Conservation (phyloP, 2,888 invertebrate genomes). For the Dioctria linearis region DNA sequence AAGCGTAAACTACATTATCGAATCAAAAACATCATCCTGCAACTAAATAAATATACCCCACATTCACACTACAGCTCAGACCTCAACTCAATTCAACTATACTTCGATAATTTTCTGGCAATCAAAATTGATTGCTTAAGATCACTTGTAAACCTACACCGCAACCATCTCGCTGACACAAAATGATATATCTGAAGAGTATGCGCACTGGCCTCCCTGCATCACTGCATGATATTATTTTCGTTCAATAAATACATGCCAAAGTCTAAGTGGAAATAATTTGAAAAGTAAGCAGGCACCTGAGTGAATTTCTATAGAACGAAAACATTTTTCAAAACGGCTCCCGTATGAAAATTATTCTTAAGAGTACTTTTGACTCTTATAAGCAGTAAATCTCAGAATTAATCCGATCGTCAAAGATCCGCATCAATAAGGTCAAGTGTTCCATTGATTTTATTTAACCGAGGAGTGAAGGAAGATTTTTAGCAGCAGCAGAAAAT, state of each 20-base stretch:
- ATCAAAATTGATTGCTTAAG: conserved; percentile 30
- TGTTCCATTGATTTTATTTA: not conserved
- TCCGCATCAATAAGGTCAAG: conserved; percentile 45
- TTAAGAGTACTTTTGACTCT: not conserved
- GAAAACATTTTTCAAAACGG: not conserved
- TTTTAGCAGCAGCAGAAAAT: not conserved
- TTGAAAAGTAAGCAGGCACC: conserved; percentile 34
- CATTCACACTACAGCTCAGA: no score
- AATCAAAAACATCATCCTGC: no score
- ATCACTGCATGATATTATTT: not conserved
- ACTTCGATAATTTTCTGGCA: not conserved
- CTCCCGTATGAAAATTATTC: conserved; percentile 15
- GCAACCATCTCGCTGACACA: not conserved
- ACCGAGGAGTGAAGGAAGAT: no score
- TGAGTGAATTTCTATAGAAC: conserved; percentile 20
- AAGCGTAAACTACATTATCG: no score
- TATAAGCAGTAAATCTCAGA: not conserved
- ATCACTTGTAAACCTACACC: conserved; percentile 38
- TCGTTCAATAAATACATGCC: not conserved
- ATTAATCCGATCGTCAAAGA: conserved; percentile 23
- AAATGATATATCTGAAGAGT: not conserved
- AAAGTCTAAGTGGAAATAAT: not conserved
- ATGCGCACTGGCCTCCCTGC: not conserved
- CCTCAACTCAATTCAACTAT: no score
- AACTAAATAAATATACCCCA: no score